Evolutionary conservation across 1,140 invertebrate species (phyloP), one percentile per base, ranked within the genome.

Genomic region (Hyposmocoma kahamanoa): DNA sequence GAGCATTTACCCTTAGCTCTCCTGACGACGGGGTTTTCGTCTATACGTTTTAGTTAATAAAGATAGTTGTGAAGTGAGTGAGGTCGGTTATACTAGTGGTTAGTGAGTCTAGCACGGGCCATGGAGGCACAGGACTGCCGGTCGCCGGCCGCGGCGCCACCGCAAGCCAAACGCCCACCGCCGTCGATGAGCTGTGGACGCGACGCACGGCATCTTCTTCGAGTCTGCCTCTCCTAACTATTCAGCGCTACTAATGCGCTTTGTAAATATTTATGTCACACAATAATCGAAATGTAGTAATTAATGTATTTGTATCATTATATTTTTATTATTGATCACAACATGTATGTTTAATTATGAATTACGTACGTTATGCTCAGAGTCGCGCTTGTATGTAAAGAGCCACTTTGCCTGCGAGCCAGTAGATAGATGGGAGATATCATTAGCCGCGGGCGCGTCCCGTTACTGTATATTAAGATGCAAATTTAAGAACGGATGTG

Each of bases 321-420:
- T 84, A 84, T 84, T 84, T 84, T 84, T 84, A 84, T 82, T 84
- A 81, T 81, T 79, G 79, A 83, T 81, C 79, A 77, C 81, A 80
- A 83, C 62, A 59, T 81, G 78, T 84, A 84, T 79, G 72, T 77
- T 76, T 78, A 81, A 79, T 75, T 69, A 75, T 67, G 67, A 62
- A 65, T 66, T 68, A 75, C 62, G 69, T 76, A 80, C 63, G 64
- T 68, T 62, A 72, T 50, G 71, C 51, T 67, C 58, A 62, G 42
- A 32, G 47, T 45, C 59, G 49, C 59, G 21, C 46, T 42, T 43
- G 38, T 17, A 42, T 45, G 38, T 52, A 41, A 49, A 22, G 42
- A 43, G 50, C 45, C n/a, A 53, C 50, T 32, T n/a, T n/a, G n/a
- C n/a, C 47, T 42, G 50, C 51, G 57, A 52, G 53, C 49, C 56